Evolutionary conservation across 2,888 invertebrate genomes (phyloP), one percentile per base, ranked within the genome.

Genomic region (Dynastes tityus): DNA sequence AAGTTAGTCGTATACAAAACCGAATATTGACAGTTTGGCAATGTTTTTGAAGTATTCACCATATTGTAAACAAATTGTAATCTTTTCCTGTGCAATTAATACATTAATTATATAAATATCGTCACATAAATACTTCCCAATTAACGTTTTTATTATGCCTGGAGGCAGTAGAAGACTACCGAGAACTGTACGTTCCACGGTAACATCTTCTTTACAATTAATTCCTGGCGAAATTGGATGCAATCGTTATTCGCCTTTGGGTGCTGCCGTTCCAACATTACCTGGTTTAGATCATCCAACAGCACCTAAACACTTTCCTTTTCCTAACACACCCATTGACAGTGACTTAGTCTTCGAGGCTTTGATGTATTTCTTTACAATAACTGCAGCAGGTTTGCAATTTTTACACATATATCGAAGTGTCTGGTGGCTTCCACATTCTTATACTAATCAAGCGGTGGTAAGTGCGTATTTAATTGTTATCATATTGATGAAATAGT

Each of bases 341-440:
- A 94, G 95, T 71, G 95, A 96, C 82, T 87, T 98, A 68, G 90
- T 94, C 74, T 98, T 97, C 90, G 98, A 98, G 89, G 89, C 93
- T 1, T 92, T 97, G 85, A 94, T 97, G 87, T 95, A 97, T 87
- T 89, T 94, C 11, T 96, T 96, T 87, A 94, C 95, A 0, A 88
- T 95, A 37, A 91, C 95, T 63, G 94, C 95, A 0, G 93, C 96
- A 29, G 94, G 94, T 76, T 91, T 98, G 77, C 99, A 99, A 89
- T 97, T 98, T 87, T 91, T 99, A 61, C 97, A 99, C 90, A 91
- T 99, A 53, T 99, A 99, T 87, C 93, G 97, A 83, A 98, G 97
- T 1, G 95, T 97, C 13, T 99, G 98, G 98, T 99, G 99, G 99
- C 89, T 98, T 75, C 97, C 98, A 0, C 94, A 98, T 87, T 97